Evolutionary conservation across 2,113 vertebrate genomes (phyloP), one percentile per base, ranked within the genome.

Genomic region (Gambusia affinis): DNA sequence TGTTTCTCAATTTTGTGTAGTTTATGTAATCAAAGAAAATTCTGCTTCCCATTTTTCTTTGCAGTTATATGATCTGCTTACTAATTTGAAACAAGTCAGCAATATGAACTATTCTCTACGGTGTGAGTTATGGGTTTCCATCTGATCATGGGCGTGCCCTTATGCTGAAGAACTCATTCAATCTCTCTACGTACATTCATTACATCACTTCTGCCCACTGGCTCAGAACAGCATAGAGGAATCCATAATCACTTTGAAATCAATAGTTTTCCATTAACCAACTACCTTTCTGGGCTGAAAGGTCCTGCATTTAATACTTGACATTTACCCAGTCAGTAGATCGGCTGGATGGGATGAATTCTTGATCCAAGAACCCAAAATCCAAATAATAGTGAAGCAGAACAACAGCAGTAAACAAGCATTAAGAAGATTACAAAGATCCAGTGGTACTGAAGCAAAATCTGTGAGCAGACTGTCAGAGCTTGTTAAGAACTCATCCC

Each of bases 261-360:
- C 89, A 79, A 85, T 80, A 86, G 37, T 3, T 80, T 82, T 81
- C 76, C 61, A 85, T 76, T 78, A 76, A 37, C 28, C 75, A 81
- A 57, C 42, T 60, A 42, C 64, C 27, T 60, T 64, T 75, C 67
- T 64, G 51, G 61, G 19, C 51, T 60, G 60, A 51, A 60, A 31
- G 2, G 39, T 10, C 10, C 35, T 60, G 6, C 30, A 47, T 65
- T 39, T 65, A 28, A 72, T 63, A 47, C 5, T 7, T 47, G 44
- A 47, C 1, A 6, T 17, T 7, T 19, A 47, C 39, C n/a, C 60
- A 64, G 11, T 72, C 72, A 47, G 27, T n/a, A 0, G 54, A 84
- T 81, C 61, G 64, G 8, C 30, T 37, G 35, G 47, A 1, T 67
- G 39, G 67, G 31, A 72, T 47, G 69, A 70, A 60, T 1, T 33